A percentile compares a stretch with the other conserved stretches of the same genome.
These are phyloP conservation scores for Carettochelys insculpta DNA, from an alignment of 2,113 vertebrate genomes.

Conservation along the genomic window DNA sequence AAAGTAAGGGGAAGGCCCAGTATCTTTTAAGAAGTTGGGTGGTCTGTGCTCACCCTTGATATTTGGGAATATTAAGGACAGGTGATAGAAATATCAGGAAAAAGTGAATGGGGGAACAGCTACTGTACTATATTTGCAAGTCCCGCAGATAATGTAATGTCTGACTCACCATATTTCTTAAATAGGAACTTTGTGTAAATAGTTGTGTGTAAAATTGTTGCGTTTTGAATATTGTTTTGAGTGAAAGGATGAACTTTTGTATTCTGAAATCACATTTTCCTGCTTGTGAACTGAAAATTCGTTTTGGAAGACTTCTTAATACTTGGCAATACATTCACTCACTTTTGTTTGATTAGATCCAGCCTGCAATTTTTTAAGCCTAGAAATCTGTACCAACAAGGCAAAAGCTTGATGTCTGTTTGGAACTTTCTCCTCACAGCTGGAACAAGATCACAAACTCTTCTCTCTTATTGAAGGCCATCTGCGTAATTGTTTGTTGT, in stretches of 20 bases:
- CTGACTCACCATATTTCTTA: not conserved
- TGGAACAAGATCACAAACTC: not conserved
- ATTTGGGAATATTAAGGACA: too few relatives aligned
- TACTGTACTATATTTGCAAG: not conserved
- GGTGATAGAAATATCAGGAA: too few relatives aligned
- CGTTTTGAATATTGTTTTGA: not conserved
- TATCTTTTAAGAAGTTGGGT: too few relatives aligned
- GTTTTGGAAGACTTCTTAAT: not conserved
- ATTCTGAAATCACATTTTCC: not conserved
- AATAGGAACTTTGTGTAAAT: not conserved
- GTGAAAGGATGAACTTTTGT: not conserved
- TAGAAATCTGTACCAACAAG: not conserved
- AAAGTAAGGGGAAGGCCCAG: too few relatives aligned
- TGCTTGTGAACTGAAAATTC: not conserved
- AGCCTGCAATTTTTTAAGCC: not conserved
- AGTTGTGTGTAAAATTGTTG: not conserved
- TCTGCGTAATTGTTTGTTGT: not conserved
- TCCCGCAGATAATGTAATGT: not conserved
- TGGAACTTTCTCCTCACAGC: slow-evolving; percentile 1
- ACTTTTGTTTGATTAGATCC: not conserved
- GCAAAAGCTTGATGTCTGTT: not conserved
- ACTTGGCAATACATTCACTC: not conserved
- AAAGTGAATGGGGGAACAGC: too few relatives aligned
- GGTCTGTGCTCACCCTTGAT: too few relatives aligned
- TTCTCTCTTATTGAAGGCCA: not conserved